Conservation (phyloP, 2,888 invertebrate species). For the Ischnura elegans region DNA sequence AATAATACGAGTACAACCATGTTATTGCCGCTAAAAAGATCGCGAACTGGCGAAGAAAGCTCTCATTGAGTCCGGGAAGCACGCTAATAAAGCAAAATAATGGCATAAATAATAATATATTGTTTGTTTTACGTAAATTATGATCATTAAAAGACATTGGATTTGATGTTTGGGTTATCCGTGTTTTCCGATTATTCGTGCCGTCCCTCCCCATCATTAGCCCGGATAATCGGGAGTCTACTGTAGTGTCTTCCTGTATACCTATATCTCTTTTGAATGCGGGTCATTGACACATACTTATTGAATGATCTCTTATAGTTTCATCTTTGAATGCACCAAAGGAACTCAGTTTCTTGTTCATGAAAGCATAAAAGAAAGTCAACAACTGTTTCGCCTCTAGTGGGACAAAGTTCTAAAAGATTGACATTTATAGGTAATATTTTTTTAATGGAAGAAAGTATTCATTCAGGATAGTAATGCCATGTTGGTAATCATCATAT, state of each 20-base stretch:
- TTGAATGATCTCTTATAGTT: background rate
- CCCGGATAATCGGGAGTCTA: no score
- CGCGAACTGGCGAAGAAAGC: no score
- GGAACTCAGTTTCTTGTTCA: background rate
- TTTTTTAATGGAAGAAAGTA: background rate
- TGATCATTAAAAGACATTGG: no score
- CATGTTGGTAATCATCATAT: background rate
- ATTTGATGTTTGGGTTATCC: no score
- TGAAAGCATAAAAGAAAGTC: background rate
- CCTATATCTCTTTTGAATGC: background rate
- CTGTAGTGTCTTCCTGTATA: background rate
- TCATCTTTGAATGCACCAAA: background rate
- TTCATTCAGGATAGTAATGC: background rate
- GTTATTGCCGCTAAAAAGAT: no score
- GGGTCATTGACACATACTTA: background rate
- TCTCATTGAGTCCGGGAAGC: no score
- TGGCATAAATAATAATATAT: no score
- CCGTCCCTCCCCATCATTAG: no score
- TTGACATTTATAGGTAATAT: background rate
- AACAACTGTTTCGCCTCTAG: background rate
- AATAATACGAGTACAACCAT: no score
- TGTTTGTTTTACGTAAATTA: no score
- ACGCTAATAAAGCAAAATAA: no score
- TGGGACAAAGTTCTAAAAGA: background rate
- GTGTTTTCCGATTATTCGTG: no score